Evolutionary conservation across 2,797 vertebrate species (phyloP).

Genomic region (Chrysocyon brachyurus): DNA sequence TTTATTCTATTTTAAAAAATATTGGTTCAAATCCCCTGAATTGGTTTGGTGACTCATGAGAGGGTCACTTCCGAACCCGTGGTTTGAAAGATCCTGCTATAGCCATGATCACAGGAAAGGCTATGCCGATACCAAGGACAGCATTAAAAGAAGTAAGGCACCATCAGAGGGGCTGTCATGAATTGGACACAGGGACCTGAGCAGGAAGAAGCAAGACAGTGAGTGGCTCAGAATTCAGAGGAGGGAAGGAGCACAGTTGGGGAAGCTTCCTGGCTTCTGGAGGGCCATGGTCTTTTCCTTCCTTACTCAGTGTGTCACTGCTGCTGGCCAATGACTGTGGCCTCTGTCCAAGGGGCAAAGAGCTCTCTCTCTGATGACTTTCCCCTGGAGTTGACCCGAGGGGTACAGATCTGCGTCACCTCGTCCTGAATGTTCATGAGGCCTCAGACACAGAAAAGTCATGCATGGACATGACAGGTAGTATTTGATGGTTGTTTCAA

Average conservation of each 20-base stretch:
- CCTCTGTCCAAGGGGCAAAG: not conserved
- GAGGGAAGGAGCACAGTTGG: not conserved
- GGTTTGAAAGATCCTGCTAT: not conserved
- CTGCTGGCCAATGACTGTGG: not conserved
- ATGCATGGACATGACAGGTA: rapidly evolving
- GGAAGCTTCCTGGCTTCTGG: not conserved
- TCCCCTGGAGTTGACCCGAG: not conserved
- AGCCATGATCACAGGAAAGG: not conserved
- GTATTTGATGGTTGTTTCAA: not conserved
- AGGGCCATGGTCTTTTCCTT: not conserved
- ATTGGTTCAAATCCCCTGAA: not conserved
- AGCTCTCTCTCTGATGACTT: not conserved
- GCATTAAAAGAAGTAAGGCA: not conserved
- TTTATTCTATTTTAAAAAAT: not conserved
- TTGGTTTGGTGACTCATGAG: not conserved
- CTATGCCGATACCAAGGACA: not conserved
- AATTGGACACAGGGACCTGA: not conserved
- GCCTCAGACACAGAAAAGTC: not conserved
- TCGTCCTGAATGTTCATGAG: not conserved
- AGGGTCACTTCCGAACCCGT: not conserved
- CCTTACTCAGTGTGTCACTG: not conserved
- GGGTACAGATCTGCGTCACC: not conserved
- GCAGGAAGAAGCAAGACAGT: too few relatives aligned
- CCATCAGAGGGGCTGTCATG: not conserved
- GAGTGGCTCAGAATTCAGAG: not conserved